These are phyloP conservation scores for Erinaceus europaeus DNA, from an alignment of 2,113 vertebrate species.

Conservation along the genomic window DNA sequence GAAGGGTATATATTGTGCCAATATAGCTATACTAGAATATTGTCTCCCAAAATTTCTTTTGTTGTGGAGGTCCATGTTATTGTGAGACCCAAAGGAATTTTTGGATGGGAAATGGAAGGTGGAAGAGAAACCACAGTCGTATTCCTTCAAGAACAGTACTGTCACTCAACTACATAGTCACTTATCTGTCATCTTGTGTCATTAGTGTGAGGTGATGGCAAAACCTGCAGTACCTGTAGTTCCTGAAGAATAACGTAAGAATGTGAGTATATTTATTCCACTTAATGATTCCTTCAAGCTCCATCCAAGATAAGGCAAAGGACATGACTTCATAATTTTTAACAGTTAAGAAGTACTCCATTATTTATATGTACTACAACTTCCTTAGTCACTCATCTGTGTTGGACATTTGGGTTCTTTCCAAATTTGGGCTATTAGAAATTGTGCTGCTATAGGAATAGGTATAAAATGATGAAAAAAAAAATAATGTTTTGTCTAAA, in stretches of 20 bases:
- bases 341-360: too few species aligned
- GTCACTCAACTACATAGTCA: neutral
- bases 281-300: too few species aligned
- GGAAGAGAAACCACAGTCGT: neutral
- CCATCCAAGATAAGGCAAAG: too few species aligned
- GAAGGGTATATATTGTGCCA: neutral
- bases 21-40: neutral
- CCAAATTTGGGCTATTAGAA: too few species aligned
- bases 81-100: neutral
- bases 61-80: neutral
- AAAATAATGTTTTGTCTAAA: too few species aligned
- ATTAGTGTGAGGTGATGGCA: neutral
- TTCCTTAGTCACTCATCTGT: too few species aligned
- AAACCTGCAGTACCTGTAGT: neutral
- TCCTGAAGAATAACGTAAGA: neutral
- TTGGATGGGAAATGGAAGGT: neutral
- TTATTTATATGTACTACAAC: too few species aligned
- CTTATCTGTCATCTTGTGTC: neutral
- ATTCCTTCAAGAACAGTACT: neutral
- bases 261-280: too few species aligned
- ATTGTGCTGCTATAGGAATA: too few species aligned
- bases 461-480: too few species aligned
- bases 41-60: neutral
- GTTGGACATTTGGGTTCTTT: too few species aligned
- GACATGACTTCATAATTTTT: too few species aligned